phyloP scores from a whole-genome alignment of 2,797 vertebrate genomes.

The Microcaecilia unicolor region DNA sequence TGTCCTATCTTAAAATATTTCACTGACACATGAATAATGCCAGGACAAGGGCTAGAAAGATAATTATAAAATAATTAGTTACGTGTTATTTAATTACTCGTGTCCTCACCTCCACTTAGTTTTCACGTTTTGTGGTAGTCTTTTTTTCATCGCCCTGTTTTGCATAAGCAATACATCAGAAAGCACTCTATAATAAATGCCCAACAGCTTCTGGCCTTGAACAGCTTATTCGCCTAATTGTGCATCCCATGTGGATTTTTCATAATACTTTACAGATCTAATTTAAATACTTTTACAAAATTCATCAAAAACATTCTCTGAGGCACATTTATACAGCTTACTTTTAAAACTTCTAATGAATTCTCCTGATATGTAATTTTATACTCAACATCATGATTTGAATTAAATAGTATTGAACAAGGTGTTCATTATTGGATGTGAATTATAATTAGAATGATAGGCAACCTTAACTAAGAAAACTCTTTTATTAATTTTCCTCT shows the following conservation, averaged over 20 bases:
- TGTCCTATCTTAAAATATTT: constrained; percentile 22
- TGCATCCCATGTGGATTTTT: constrained; percentile 44
- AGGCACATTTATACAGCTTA: constrained; percentile 51
- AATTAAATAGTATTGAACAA: constrained; percentile 55
- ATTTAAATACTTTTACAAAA: constrained; percentile 58
- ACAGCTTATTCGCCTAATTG: constrained; percentile 45
- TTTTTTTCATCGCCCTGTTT: constrained; percentile 6
- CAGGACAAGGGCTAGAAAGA: constrained; percentile 11
- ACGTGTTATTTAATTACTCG: constrained; percentile 17
- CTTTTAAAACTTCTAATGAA: constrained; percentile 55
- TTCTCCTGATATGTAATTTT: constrained; percentile 49
- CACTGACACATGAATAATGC: constrained; percentile 1
- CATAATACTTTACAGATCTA: constrained; percentile 48
- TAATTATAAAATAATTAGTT: constrained; percentile 14
- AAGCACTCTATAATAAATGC: constrained; percentile 24
- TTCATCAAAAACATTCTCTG: constrained; percentile 50
- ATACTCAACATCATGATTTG: constrained; percentile 43
- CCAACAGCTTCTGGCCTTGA: constrained; percentile 36
- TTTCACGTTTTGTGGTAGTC: background rate
- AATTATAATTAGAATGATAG: constrained; percentile 48
- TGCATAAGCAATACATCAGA: constrained; percentile 28
- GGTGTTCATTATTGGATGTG: constrained; percentile 45
- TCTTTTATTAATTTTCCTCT: constrained; percentile 21
- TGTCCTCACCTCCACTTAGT: constrained; percentile 1
- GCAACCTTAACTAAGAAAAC: constrained; percentile 29